A percentile compares a stretch with the other conserved stretches of the same genome.
phyloP scores from a whole-genome alignment of 2,888 invertebrate species.

The Dolichomitus sp. region DNA sequence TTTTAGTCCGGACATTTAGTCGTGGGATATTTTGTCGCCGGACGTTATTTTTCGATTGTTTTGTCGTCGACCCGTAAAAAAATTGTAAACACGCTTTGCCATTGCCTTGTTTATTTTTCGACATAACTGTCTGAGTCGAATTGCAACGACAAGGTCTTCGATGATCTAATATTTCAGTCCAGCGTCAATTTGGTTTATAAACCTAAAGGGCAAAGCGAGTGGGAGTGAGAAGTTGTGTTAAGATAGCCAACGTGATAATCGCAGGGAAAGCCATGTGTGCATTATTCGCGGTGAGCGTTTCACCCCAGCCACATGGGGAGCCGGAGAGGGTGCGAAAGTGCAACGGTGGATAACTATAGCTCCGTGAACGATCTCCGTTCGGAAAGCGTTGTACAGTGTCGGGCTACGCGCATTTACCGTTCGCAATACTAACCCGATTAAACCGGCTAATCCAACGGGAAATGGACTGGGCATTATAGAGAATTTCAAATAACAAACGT shows the following conservation, averaged over 20 bases:
- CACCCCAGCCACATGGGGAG: constrained; percentile 1
- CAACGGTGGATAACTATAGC: neutral
- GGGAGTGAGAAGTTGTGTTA: neutral
- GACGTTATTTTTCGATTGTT: too few relatives aligned
- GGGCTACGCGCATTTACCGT: constrained; percentile 48
- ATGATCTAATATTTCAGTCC: neutral
- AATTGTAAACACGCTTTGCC: too few relatives aligned
- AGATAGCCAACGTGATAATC: constrained; percentile 22
- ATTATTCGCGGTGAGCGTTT: constrained; percentile 16
- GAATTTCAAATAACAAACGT: constrained; percentile 66
- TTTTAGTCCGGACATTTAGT: too few relatives aligned
- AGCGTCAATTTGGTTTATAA: neutral
- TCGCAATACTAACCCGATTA: constrained; percentile 66
- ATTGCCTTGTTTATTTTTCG: too few relatives aligned
- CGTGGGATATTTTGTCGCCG: too few relatives aligned
- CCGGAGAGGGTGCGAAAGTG: constrained; percentile 38
- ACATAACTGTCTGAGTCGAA: neutral
- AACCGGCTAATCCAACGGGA: constrained; percentile 62
- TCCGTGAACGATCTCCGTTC: constrained; percentile 21
- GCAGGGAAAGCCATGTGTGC: constrained; percentile 16
- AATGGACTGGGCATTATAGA: constrained; percentile 65
- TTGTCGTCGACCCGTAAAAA: too few relatives aligned
- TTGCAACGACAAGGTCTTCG: neutral
- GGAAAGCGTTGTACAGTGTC: constrained; percentile 29
- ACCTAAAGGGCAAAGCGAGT: neutral